Evolutionary conservation across 1,140 invertebrate genomes (phyloP), one percentile per base, ranked within the genome.

Genomic region (Odontomachus brunneus): DNA sequence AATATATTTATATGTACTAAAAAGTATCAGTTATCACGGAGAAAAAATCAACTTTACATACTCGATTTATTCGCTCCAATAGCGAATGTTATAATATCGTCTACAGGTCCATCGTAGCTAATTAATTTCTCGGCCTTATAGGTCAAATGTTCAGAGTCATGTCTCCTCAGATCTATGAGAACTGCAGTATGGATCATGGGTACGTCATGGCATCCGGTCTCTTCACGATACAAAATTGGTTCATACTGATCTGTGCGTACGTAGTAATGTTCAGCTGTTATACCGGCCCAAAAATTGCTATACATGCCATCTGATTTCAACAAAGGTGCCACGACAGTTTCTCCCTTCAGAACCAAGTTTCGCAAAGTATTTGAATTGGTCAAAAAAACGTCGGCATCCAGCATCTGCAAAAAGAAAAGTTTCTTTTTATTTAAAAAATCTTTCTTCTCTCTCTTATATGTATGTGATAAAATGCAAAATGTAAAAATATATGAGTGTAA

Each of bases 31-130:
- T 33, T 5, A 33, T 44, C 38, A 0, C 3, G 38, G 9, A 44
- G 9, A 44, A 44, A 44, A 7, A 44, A 44, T 7, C 38, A 89
- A 65, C 51, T 67, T 73, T 83, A 85, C 90, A 93, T 93, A 96
- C 96, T 95, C 89, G 96, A 95, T 86, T 94, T 94, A 90, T 96
- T 97, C 14, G 99, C 98, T 80, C 96, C 97, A 11, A 97, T 90
- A 7, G 98, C 98, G 95, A 99, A 99, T 14, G 97, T 96, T 89
- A 99, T 99, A 53, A 99, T 98, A 93, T 99, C 99, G 95, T 99
- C 98, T 9, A 95, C 93, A 0, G 98, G 98, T 51, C 97, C 97
- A 67, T 96, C 94, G 80, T 97, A 97, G 48, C 95, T 93, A 0
- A 89, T 69, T 1, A 97, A 88, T 71, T 96, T 96, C 24, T 95